Percentiles rank a stretch among this genome's conserved stretches.
These are phyloP conservation scores for Rhingia campestris DNA, from an alignment of 2,888 invertebrate genomes.

Conservation along the genomic window DNA sequence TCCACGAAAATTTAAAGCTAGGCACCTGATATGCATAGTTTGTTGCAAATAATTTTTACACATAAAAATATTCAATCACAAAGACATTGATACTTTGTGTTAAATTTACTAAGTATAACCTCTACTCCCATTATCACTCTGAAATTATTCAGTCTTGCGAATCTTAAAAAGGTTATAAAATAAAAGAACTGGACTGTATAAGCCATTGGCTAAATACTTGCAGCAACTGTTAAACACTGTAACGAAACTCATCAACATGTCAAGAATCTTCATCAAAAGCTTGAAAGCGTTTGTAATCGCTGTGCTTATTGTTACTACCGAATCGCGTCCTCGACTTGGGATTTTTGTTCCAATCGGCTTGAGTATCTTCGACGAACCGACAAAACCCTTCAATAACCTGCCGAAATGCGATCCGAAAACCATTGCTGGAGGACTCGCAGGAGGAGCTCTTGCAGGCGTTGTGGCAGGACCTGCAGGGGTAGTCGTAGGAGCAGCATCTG, in stretches of 20 bases:
- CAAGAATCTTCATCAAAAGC: background rate
- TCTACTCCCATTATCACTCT: background rate
- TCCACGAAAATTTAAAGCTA: too few species aligned
- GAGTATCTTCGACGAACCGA: slow-evolving; percentile 1
- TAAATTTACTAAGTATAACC: too few species aligned
- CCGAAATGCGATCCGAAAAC: background rate
- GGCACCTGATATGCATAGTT: too few species aligned
- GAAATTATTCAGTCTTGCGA: background rate
- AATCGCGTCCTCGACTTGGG: background rate
- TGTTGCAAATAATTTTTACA: too few species aligned
- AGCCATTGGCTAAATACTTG: background rate
- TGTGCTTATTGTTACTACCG: background rate
- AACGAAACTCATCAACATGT: background rate
- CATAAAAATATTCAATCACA: too few species aligned
- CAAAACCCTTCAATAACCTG: background rate
- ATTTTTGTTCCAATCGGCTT: background rate
- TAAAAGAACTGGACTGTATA: background rate
- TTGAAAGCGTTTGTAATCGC: background rate
- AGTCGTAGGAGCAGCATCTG: background rate
- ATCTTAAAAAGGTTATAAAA: background rate
- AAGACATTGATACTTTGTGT: too few species aligned
- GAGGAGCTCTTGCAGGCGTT: background rate
- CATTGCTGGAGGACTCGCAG: background rate
- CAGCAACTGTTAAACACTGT: background rate
- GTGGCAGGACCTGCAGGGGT: background rate